Conservation (phyloP, 2,888 invertebrate genomes). For the Myopa testacea region DNA sequence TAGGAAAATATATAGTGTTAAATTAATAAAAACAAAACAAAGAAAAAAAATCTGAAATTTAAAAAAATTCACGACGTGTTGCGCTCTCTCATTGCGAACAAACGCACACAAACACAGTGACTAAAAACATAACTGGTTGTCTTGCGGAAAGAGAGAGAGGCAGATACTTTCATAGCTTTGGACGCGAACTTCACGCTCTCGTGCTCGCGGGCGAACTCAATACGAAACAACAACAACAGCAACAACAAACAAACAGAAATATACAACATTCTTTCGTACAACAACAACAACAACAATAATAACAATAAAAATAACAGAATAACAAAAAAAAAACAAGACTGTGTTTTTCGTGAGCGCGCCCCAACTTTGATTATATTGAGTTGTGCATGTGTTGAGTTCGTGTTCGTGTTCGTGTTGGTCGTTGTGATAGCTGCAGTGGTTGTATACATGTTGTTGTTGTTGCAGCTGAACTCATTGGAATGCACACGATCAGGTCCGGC, state of each 20-base stretch:
- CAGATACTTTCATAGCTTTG: constrained; percentile 19
- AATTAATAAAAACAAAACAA: constrained; percentile 13
- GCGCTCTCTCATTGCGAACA: constrained; percentile 22
- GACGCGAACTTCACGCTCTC: constrained; percentile 28
- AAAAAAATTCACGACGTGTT: constrained; percentile 38
- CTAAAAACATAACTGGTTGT: neutral
- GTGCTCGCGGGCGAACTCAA: constrained; percentile 11
- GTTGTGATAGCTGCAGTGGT: neutral
- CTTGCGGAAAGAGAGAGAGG: neutral
- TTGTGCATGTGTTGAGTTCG: neutral
- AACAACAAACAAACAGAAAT: constrained; percentile 55
- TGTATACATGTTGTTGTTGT: neutral
- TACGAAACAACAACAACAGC: constrained; percentile 5
- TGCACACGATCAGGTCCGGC: constrained; percentile 43
- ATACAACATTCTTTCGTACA: constrained; percentile 65
- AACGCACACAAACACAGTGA: constrained; percentile 7
- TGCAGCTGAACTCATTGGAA: constrained; percentile 41
- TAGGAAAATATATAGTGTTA: constrained; percentile 45
- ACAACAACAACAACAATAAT: constrained; percentile 55
- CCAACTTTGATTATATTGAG: constrained; percentile 38
- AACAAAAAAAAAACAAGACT: constrained; percentile 42
- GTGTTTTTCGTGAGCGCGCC: constrained; percentile 28
- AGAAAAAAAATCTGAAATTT: neutral
- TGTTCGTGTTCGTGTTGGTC: neutral
- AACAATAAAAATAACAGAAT: constrained; percentile 47